Conservation (phyloP, 2,888 invertebrate genomes). For the Lycia hirtaria region DNA sequence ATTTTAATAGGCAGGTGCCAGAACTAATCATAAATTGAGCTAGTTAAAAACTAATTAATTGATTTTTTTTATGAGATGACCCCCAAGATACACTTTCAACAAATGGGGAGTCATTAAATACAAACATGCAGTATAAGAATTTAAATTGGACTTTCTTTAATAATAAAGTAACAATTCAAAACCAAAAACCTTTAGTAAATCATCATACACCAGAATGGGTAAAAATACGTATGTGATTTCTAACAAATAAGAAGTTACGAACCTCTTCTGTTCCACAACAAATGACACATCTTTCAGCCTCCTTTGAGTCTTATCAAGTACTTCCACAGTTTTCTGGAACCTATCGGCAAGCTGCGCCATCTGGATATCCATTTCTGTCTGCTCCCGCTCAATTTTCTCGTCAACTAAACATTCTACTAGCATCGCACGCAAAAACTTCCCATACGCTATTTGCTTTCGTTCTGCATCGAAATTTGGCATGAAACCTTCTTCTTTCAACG, state of each 20-base stretch:
- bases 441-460: constrained; percentile 66
- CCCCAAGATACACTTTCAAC: too few species aligned
- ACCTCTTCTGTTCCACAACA: constrained; percentile 78
- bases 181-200: too few species aligned
- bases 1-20: too few species aligned
- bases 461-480: constrained; percentile 62
- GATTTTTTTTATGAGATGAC: too few species aligned
- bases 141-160: too few species aligned
- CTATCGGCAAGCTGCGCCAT: constrained; percentile 74
- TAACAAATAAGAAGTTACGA: constrained; percentile 15
- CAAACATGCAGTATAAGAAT: too few species aligned
- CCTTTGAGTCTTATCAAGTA: constrained; percentile 75
- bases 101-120: too few species aligned
- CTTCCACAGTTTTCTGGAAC: constrained; percentile 72
- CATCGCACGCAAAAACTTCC: constrained; percentile 67
- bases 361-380: constrained; percentile 72
- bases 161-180: too few species aligned
- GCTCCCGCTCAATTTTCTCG: constrained; percentile 72
- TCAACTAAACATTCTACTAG: constrained; percentile 71
- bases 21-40: too few species aligned
- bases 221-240: too few species aligned
- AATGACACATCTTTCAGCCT: constrained; percentile 78
- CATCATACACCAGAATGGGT: too few species aligned
- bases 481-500: constrained; percentile 52
- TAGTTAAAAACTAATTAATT: too few species aligned